Evolutionary conservation across 2,888 invertebrate species (phyloP).

Genomic region (Drosophila paramelanica): DNA sequence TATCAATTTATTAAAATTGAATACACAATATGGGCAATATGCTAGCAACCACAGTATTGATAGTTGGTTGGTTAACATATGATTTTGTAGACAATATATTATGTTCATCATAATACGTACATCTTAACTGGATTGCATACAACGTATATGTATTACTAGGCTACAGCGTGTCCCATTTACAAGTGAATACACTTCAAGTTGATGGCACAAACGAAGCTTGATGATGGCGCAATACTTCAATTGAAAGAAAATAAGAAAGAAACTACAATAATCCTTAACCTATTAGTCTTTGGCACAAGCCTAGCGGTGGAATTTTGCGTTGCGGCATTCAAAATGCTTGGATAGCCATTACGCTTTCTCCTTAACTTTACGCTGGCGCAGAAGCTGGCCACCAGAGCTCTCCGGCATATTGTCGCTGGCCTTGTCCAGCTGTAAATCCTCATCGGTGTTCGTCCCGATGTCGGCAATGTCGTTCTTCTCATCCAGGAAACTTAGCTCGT

Average conservation of each 20-base stretch:
- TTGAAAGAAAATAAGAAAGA: slow-evolving; percentile 8
- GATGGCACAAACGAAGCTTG: background rate
- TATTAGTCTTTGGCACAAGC: slow-evolving; percentile 52
- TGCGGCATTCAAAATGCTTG: slow-evolving; percentile 4
- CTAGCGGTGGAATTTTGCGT: slow-evolving; percentile 14
- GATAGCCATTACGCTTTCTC: slow-evolving; percentile 25
- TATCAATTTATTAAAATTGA: background rate
- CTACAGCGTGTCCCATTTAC: slow-evolving; percentile 1
- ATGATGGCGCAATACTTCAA: slow-evolving; percentile 28
- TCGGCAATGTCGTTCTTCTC: slow-evolving; percentile 81
- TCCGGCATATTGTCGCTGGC: slow-evolving; percentile 31
- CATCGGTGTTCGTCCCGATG: slow-evolving; percentile 65
- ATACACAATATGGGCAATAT: background rate
- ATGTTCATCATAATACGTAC: background rate
- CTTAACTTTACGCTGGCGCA: slow-evolving; percentile 40
- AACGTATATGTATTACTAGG: background rate
- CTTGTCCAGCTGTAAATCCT: slow-evolving; percentile 52
- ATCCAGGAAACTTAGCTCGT: slow-evolving; percentile 81
- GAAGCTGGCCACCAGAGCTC: slow-evolving; percentile 5
- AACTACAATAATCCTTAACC: slow-evolving; percentile 35
- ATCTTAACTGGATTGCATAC: background rate
- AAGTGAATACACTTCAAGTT: slow-evolving; percentile 7
- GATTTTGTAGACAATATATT: background rate
- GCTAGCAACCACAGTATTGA: background rate
- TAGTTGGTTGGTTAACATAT: background rate